Evolutionary conservation across 92 coral and sea anemone species (phyloP).

Genomic region (Zoanthus sansibaricus): DNA sequence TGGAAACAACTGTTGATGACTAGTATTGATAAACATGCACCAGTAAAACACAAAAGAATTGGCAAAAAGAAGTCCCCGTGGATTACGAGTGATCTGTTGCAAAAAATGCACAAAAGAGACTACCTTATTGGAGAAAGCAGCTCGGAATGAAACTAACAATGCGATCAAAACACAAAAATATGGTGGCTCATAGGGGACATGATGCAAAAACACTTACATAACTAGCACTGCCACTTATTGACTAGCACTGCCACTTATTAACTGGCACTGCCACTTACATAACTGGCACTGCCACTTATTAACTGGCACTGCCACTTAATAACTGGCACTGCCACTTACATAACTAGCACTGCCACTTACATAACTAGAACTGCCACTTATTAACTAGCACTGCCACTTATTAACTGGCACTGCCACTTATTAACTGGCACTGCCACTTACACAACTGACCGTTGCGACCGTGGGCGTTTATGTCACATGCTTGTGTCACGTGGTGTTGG

Average conservation of each 20-base stretch:
- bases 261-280: conserved; percentile 11
- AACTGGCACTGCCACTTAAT: conserved; percentile 10
- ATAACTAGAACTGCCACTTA: conserved; percentile 7
- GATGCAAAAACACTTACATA: background rate
- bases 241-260: conserved; percentile 7
- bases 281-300: conserved; percentile 14
- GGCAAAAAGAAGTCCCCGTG: too few relatives aligned
- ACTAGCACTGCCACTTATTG: conserved; percentile 14
- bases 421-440: conserved; percentile 7
- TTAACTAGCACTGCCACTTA: conserved; percentile 4
- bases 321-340: conserved; percentile 10
- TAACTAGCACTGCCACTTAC: background rate
- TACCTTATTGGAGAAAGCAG: too few relatives aligned
- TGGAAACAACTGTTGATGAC: too few relatives aligned
- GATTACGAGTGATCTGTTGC: too few relatives aligned
- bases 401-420: conserved; percentile 7
- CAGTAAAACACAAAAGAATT: too few relatives aligned
- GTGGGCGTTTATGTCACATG: conserved; percentile 1
- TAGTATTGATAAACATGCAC: too few relatives aligned
- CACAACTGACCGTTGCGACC: conserved; percentile 6
- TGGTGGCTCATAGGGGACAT: too few relatives aligned
- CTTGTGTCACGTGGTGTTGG: background rate
- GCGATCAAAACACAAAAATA: too few relatives aligned
- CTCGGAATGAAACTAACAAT: too few relatives aligned
- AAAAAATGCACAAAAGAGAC: too few relatives aligned